phyloP scores from a whole-genome alignment of 2,888 invertebrate species.

The Plemyria rubiginata region DNA sequence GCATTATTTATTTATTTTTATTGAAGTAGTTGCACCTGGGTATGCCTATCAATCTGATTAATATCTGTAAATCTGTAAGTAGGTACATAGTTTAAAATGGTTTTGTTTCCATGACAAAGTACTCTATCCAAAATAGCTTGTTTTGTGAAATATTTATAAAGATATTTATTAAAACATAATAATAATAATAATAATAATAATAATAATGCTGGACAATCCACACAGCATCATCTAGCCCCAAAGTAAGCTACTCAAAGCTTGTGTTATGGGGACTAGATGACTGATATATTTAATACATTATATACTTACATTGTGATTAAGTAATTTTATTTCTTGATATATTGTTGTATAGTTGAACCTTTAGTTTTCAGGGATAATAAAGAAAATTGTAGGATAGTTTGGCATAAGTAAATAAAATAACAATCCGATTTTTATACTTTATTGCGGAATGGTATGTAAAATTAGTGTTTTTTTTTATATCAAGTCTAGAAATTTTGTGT shows the following conservation, averaged over 20 bases:
- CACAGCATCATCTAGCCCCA: no score
- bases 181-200: no score
- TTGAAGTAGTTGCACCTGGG: neutral
- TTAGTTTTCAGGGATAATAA: constrained; percentile 28
- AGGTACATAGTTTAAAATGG: neutral
- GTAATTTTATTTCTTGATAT: constrained; percentile 2
- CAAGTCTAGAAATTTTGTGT: constrained; percentile 41
- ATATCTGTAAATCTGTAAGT: no score
- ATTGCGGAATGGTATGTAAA: constrained; percentile 74
- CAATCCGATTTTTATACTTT: constrained; percentile 58
- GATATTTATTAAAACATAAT: constrained; percentile 5
- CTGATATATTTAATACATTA: no score
- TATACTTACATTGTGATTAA: constrained; percentile 12
- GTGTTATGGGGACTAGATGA: no score
- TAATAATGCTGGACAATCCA: no score
- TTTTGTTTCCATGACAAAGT: constrained; percentile 5
- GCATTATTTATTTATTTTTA: no score
- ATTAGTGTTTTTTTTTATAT: constrained; percentile 54
- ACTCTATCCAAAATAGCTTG: constrained; percentile 5
- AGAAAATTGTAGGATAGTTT: constrained; percentile 13
- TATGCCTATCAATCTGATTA: no score
- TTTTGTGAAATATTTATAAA: constrained; percentile 5
- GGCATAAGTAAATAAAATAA: constrained; percentile 48
- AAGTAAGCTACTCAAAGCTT: no score
- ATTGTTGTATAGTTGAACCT: constrained; percentile 7